Evolutionary conservation across 2,888 invertebrate species (phyloP).

Genomic region (Ectemnius lituratus): DNA sequence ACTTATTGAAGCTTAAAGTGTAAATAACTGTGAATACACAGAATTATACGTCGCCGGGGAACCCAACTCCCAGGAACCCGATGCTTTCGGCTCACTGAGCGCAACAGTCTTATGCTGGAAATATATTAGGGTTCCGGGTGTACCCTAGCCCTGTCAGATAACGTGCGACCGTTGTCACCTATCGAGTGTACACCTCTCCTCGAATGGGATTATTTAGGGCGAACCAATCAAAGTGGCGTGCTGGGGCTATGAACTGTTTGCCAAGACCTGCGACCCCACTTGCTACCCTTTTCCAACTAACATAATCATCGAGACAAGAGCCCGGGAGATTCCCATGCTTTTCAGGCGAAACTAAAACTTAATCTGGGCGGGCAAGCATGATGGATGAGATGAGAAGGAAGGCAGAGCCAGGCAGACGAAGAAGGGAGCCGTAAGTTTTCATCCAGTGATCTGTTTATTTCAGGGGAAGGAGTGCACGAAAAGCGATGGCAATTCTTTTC

Average conservation of each 20-base stretch:
- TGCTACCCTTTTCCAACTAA: background rate
- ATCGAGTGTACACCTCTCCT: background rate
- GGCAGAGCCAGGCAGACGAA: background rate
- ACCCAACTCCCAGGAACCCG: background rate
- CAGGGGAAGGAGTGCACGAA: background rate
- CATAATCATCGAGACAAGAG: constrained; percentile 28
- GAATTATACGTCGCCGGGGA: constrained; percentile 1
- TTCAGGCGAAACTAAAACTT: constrained; percentile 13
- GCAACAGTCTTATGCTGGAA: background rate
- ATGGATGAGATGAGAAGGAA: background rate
- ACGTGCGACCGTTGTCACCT: background rate
- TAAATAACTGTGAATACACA: background rate
- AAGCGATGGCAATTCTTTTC: background rate
- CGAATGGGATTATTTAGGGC: background rate
- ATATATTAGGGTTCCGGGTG: background rate
- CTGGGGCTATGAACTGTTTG: background rate
- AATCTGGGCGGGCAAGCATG: constrained; percentile 14
- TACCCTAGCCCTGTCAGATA: background rate
- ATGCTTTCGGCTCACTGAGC: background rate
- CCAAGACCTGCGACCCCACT: background rate
- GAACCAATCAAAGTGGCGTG: background rate
- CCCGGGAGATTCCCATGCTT: constrained; percentile 35
- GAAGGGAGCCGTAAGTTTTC: constrained; percentile 33
- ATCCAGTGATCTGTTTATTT: constrained; percentile 16
- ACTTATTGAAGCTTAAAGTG: constrained; percentile 1